These are phyloP conservation scores for Netelia fuscicornis DNA, from an alignment of 2,888 invertebrate genomes.

Conservation along the genomic window DNA sequence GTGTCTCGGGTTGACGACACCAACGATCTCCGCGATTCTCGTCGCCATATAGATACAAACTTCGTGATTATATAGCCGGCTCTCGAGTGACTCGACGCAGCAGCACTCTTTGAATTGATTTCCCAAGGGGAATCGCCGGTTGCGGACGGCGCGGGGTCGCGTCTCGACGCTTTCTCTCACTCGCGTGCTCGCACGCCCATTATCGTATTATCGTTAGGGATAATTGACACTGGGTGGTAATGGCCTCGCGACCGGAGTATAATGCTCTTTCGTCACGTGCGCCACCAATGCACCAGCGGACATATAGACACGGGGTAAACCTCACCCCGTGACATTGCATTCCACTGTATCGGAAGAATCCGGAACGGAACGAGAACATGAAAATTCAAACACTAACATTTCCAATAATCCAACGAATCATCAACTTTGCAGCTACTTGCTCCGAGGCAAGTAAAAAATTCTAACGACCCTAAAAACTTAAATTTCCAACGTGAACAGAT, in stretches of 20 bases:
- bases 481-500: no score
- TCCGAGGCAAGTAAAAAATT: no score
- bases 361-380: neutral
- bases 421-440: no score
- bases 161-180: constrained; percentile 56
- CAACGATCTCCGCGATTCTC: constrained; percentile 41
- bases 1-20: constrained; percentile 41
- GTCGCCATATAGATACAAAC: constrained; percentile 28
- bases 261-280: constrained; percentile 54
- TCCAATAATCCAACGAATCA: neutral
- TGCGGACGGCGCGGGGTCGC: constrained; percentile 37
- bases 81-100: constrained; percentile 39
- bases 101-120: constrained; percentile 67
- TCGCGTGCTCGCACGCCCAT: constrained; percentile 57
- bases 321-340: neutral
- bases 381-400: neutral
- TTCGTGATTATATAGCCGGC: constrained; percentile 20
- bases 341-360: neutral
- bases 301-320: neutral
- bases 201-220: constrained; percentile 67
- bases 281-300: constrained; percentile 19
- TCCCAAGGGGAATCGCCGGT: constrained; percentile 63
- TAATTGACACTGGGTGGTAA: constrained; percentile 66
- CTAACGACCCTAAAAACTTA: no score
- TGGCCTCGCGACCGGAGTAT: constrained; percentile 49